phyloP scores from a whole-genome alignment of 2,113 vertebrate species.

The Lycaon pictus region DNA sequence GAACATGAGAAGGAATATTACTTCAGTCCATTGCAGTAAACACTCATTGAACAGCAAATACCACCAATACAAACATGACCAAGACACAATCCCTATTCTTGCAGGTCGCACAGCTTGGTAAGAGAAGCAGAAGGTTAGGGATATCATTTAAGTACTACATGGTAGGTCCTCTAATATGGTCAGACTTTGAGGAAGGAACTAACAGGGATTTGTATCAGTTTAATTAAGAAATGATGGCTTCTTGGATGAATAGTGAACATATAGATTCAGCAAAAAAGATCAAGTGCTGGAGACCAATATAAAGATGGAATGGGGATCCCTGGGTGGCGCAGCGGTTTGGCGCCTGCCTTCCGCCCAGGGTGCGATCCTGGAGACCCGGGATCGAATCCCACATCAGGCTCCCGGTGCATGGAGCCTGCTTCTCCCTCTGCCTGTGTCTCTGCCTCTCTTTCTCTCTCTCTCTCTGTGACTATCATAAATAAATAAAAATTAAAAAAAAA shows the following conservation, averaged over 20 bases:
- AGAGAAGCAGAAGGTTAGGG: not conserved
- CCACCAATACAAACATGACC: not conserved
- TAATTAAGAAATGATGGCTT: not conserved
- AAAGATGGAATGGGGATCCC: not conserved
- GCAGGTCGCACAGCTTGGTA: not conserved
- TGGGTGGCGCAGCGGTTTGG: no score
- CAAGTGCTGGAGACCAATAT: not conserved
- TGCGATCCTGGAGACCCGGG: no score
- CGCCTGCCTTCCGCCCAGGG: no score
- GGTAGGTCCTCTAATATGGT: not conserved
- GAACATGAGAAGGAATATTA: conserved; percentile 15
- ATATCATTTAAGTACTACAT: not conserved
- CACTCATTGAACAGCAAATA: not conserved
- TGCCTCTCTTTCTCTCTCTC: no score
- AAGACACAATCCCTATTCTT: not conserved
- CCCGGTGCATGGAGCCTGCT: no score
- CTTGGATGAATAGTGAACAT: not conserved
- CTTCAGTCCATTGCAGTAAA: not conserved
- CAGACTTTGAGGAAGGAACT: not conserved
- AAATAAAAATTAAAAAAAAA: no score
- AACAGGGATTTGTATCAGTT: conserved; percentile 18
- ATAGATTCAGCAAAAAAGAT: not conserved
- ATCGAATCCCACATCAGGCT: no score
- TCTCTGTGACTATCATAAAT: no score
- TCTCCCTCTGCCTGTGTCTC: no score